A percentile compares a stretch with the other conserved stretches of the same genome.
phyloP scores from a whole-genome alignment of 2,888 invertebrate genomes.

The Epiblema foenella region DNA sequence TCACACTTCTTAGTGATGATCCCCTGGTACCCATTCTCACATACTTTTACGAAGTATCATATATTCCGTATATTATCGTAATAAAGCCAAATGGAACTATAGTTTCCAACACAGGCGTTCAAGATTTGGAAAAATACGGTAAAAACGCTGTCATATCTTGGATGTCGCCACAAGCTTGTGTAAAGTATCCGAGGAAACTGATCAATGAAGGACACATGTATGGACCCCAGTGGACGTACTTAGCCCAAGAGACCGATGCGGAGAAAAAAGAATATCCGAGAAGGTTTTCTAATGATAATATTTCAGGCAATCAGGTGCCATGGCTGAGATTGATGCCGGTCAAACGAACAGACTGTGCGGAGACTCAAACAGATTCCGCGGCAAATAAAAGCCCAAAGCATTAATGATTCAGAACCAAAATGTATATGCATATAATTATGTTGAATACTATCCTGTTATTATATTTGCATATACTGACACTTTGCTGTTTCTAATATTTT shows the following conservation, averaged over 20 bases:
- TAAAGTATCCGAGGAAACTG: slow-evolving; percentile 56
- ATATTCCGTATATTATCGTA: slow-evolving; percentile 66
- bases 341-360: neutral
- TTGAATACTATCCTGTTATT: too few relatives aligned
- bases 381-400: neutral
- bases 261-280: slow-evolving; percentile 53
- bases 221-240: slow-evolving; percentile 63
- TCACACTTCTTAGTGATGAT: slow-evolving; percentile 66
- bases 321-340: neutral
- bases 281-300: slow-evolving; percentile 50
- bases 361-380: neutral
- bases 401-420: neutral
- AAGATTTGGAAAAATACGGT: slow-evolving; percentile 68
- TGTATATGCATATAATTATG: neutral
- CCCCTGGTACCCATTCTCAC: slow-evolving; percentile 59
- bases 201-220: slow-evolving; percentile 63
- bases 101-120: slow-evolving; percentile 64
- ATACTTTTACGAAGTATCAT: slow-evolving; percentile 66
- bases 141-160: slow-evolving; percentile 74
- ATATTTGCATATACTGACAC: too few relatives aligned
- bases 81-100: slow-evolving; percentile 63
- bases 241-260: slow-evolving; percentile 43
- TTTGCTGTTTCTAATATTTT: too few relatives aligned
- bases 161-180: slow-evolving; percentile 57
- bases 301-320: neutral